phyloP scores from a whole-genome alignment of 2,797 vertebrate species.

The Jordanella pulchra region DNA sequence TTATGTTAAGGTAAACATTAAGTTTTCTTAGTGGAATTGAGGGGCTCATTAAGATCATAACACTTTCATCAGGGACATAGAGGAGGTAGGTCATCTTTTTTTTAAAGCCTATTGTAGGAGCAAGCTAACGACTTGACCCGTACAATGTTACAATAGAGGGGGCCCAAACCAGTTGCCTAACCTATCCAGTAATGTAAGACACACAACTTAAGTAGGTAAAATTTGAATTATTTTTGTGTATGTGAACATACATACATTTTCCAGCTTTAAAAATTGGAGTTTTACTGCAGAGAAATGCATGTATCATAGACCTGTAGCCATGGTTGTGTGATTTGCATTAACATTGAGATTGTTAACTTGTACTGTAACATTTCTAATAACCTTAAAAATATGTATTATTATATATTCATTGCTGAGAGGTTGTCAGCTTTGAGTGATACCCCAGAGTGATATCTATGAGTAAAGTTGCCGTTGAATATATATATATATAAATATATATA shows the following conservation, averaged over 20 bases:
- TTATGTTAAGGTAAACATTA: conserved; percentile 9
- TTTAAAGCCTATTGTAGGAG: background rate
- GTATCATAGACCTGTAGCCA: conserved; percentile 27
- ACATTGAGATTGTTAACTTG: conserved; percentile 42
- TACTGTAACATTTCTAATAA: conserved; percentile 43
- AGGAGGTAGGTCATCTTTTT: conserved; percentile 1
- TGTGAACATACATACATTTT: background rate
- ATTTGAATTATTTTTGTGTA: conserved; percentile 5
- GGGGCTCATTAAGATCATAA: background rate
- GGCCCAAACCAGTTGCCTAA: conserved; percentile 5
- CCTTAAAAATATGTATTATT: conserved; percentile 39
- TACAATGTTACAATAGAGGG: background rate
- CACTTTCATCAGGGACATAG: conserved; percentile 9
- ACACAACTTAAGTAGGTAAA: conserved; percentile 27
- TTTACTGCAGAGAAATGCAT: conserved; percentile 33
- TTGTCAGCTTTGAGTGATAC: conserved; percentile 26
- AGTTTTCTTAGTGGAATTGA: conserved; percentile 6
- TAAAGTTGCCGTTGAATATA: conserved; percentile 51
- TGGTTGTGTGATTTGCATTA: conserved; percentile 36
- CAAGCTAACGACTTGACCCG: background rate
- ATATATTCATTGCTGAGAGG: conserved; percentile 30
- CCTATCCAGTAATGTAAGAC: conserved; percentile 9
- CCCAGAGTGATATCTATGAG: conserved; percentile 10
- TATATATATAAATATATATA: conserved; percentile 2
- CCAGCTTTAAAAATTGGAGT: background rate